These are phyloP conservation scores for Dallia pectoralis DNA, from an alignment of 2,797 vertebrate species.

Conservation along the genomic window DNA sequence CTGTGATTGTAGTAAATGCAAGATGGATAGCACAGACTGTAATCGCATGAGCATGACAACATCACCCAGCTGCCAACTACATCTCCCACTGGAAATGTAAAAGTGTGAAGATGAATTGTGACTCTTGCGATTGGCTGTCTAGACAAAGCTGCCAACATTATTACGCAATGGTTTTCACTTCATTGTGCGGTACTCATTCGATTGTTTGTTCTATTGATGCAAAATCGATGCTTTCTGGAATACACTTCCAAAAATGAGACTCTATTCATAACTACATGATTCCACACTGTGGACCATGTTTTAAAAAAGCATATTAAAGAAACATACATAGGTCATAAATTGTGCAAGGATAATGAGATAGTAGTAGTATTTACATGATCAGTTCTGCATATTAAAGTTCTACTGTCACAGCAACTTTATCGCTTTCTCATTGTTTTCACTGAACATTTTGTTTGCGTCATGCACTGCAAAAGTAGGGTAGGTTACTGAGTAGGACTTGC, in stretches of 20 bases:
- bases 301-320: neutral
- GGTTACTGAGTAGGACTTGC: neutral
- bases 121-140: neutral
- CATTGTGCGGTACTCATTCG: neutral
- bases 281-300: neutral
- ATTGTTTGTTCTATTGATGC: neutral
- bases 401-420: neutral
- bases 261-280: neutral
- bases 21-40: slow-evolving; percentile 78
- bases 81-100: slow-evolving; percentile 22
- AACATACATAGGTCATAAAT: neutral
- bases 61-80: slow-evolving; percentile 66
- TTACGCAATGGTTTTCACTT: neutral
- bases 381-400: neutral
- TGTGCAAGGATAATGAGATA: neutral
- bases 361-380: neutral
- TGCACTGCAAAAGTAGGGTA: neutral
- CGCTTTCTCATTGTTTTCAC: neutral
- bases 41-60: slow-evolving; percentile 66
- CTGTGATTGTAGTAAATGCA: slow-evolving; percentile 81
- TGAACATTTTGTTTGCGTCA: neutral
- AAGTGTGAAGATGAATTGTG: neutral
- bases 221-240: neutral
- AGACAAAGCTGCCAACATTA: too few relatives aligned
- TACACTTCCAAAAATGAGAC: neutral